Conservation (phyloP, 23 tunicate species). For the Aplidium turbinatum region DNA sequence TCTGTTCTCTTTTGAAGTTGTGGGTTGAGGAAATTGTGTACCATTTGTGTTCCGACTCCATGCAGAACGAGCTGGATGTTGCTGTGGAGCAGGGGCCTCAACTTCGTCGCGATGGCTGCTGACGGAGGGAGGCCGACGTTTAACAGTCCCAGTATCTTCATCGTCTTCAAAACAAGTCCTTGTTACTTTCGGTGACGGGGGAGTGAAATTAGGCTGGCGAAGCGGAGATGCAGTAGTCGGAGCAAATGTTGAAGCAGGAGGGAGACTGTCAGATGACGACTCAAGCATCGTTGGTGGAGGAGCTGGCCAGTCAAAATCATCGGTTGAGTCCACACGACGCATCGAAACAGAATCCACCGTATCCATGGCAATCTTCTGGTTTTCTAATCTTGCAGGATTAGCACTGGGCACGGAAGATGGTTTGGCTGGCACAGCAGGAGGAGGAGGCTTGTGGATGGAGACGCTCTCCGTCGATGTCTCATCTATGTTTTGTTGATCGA, state of each 20-base stretch:
- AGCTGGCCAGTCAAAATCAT: constrained; percentile 73
- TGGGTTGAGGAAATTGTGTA: background rate
- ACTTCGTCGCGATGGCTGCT: background rate
- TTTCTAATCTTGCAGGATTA: background rate
- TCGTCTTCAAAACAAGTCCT: constrained; percentile 52
- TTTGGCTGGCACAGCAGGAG: constrained; percentile 10
- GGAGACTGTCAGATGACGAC: constrained; percentile 9
- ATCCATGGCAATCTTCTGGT: background rate
- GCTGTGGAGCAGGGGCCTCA: background rate
- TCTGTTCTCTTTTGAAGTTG: background rate
- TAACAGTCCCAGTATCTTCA: constrained; percentile 46
- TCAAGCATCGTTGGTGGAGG: constrained; percentile 40
- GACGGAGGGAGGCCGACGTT: constrained; percentile 26
- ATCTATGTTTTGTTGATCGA: background rate
- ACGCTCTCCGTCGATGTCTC: background rate
- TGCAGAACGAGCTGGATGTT: background rate
- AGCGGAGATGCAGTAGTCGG: background rate
- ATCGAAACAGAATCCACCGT: background rate
- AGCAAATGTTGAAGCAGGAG: background rate
- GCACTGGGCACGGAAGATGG: background rate
- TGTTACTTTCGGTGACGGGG: background rate
- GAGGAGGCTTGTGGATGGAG: background rate
- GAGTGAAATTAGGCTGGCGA: background rate
- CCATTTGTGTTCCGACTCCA: background rate
- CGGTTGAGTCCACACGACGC: background rate